Percentiles rank a stretch among this genome's conserved stretches.
Conservation (phyloP, 2,888 invertebrate species). For the Venustoraphidia nigricollis region DNA sequence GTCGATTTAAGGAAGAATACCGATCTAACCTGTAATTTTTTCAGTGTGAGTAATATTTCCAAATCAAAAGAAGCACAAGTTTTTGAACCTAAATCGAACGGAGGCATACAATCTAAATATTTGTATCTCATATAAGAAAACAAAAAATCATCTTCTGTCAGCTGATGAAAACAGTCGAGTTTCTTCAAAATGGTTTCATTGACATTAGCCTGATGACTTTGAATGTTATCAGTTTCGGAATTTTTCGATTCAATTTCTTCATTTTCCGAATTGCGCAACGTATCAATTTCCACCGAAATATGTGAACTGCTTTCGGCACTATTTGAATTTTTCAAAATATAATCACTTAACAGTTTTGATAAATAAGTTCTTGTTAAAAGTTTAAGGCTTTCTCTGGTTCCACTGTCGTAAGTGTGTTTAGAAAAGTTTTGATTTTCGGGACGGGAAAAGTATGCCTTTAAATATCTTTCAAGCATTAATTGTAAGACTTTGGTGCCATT, state of each 20-base stretch:
- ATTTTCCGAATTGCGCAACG: not conserved
- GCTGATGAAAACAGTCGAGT: not conserved
- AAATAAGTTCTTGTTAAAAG: slow-evolving; percentile 45
- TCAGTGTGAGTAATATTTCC: not conserved
- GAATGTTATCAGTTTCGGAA: not conserved
- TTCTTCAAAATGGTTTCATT: not conserved
- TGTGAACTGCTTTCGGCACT: not conserved
- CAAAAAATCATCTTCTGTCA: slow-evolving; percentile 23
- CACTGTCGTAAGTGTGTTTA: slow-evolving; percentile 27
- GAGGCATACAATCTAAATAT: slow-evolving; percentile 35
- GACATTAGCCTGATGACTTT: not conserved
- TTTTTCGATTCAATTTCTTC: not conserved
- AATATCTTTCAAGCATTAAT: slow-evolving; percentile 33
- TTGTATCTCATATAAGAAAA: slow-evolving; percentile 29
- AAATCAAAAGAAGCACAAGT: not conserved
- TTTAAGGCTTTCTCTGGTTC: slow-evolving; percentile 37
- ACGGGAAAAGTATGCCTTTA: slow-evolving; percentile 22
- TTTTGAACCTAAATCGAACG: slow-evolving; percentile 19
- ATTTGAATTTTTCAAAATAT: not conserved
- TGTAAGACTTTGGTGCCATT: slow-evolving; percentile 32
- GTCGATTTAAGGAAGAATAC: not conserved
- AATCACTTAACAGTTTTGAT: slow-evolving; percentile 18
- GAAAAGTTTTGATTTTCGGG: slow-evolving; percentile 20
- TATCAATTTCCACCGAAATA: not conserved
- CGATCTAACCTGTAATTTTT: not conserved